These are phyloP conservation scores for Platichthys stellatus DNA, from an alignment of 2,113 vertebrate species.

Conservation along the genomic window DNA sequence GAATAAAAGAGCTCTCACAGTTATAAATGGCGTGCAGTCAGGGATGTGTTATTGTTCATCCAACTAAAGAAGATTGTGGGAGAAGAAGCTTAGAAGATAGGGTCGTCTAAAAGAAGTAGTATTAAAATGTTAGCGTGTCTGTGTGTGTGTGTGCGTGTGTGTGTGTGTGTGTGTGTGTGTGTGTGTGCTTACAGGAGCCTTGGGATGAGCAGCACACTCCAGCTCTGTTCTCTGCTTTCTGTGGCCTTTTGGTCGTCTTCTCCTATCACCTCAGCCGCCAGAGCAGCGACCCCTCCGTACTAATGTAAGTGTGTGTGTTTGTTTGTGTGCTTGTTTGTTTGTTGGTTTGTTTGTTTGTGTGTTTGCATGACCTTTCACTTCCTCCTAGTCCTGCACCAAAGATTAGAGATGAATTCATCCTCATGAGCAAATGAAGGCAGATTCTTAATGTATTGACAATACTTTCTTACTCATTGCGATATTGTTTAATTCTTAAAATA, in stretches of 20 bases:
- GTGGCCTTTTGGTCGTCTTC: slow-evolving; percentile 92
- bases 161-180: slow-evolving; percentile 11
- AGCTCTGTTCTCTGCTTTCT: slow-evolving; percentile 94
- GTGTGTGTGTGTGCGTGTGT: slow-evolving; percentile 35
- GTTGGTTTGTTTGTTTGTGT: background rate
- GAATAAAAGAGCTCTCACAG: no score
- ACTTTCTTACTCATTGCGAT: no score
- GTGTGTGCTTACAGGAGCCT: slow-evolving; percentile 85
- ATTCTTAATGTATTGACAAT: no score
- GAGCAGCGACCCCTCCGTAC: slow-evolving; percentile 93
- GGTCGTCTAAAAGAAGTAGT: background rate
- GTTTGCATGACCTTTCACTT: background rate
- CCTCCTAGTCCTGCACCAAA: background rate
- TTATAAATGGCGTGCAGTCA: no score
- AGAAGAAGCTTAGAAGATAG: no score
- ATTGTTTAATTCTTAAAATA: no score
- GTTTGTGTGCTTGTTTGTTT: background rate
- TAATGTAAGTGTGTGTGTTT: slow-evolving; percentile 86
- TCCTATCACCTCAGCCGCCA: slow-evolving; percentile 97
- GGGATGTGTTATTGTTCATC: no score
- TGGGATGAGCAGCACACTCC: slow-evolving; percentile 97
- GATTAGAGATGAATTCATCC: no score
- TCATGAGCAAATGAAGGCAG: no score
- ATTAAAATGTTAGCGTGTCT: slow-evolving; percentile 30
- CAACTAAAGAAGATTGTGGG: no score